Conservation (phyloP, 2,888 invertebrate species). For the Melieria crassipennis region DNA sequence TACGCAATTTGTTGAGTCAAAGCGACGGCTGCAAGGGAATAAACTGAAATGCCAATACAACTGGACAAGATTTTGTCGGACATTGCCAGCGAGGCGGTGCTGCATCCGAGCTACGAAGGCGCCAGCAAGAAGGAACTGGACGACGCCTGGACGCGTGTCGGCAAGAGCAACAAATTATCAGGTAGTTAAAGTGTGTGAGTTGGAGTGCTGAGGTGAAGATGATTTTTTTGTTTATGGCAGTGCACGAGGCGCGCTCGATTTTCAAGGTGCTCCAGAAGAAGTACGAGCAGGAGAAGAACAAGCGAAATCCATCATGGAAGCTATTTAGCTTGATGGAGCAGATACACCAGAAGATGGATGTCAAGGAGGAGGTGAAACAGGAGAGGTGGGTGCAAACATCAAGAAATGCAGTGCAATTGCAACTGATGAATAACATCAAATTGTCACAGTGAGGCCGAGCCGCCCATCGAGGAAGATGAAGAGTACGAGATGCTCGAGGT, state of each 20-base stretch:
- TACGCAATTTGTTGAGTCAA: too few relatives aligned
- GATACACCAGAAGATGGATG: slow-evolving; percentile 52
- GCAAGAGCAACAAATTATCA: slow-evolving; percentile 61
- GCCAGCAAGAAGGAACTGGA: slow-evolving; percentile 59
- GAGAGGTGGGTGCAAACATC: slow-evolving; percentile 53
- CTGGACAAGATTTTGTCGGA: slow-evolving; percentile 62
- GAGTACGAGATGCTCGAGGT: slow-evolving; percentile 64
- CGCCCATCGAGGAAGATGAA: slow-evolving; percentile 57
- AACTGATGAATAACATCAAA: neutral
- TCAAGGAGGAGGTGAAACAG: slow-evolving; percentile 42
- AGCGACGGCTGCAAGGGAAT: neutral
- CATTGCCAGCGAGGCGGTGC: slow-evolving; percentile 58
- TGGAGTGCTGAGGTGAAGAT: neutral
- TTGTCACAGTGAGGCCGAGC: slow-evolving; percentile 47
- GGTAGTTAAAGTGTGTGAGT: slow-evolving; percentile 41
- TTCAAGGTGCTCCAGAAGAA: slow-evolving; percentile 64
- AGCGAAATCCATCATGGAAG: slow-evolving; percentile 61
- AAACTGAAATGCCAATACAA: slow-evolving; percentile 59
- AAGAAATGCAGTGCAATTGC: neutral
- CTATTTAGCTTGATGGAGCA: slow-evolving; percentile 60
- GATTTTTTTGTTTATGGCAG: slow-evolving; percentile 41
- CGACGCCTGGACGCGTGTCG: slow-evolving; percentile 62
- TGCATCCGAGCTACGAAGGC: slow-evolving; percentile 57
- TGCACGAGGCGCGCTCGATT: slow-evolving; percentile 63
- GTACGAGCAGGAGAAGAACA: slow-evolving; percentile 61